Conservation (phyloP, 2,113 vertebrate genomes). For the Osmerus mordax region DNA sequence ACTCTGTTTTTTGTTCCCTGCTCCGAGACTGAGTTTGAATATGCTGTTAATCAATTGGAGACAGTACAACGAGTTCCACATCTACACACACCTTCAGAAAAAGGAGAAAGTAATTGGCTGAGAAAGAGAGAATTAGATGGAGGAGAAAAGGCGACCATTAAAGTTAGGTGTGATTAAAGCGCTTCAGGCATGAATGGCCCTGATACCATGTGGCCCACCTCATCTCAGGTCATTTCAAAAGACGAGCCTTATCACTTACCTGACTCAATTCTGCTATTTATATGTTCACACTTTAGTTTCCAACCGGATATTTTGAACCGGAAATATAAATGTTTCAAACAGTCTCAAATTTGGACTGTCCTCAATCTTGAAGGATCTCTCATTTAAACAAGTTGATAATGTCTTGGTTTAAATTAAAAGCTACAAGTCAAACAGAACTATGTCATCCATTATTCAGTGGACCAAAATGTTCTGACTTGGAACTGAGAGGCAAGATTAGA, state of each 20-base stretch:
- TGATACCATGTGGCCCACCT: constrained; percentile 37
- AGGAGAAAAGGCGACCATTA: constrained; percentile 54
- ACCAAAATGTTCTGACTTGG: constrained; percentile 58
- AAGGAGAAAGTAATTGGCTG: constrained; percentile 62
- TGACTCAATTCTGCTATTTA: constrained; percentile 50
- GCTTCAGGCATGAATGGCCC: constrained; percentile 53
- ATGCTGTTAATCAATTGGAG: constrained; percentile 52
- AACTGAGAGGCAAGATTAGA: constrained; percentile 57
- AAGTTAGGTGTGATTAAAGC: constrained; percentile 65
- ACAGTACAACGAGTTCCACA: constrained; percentile 20
- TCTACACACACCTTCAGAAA: constrained; percentile 43
- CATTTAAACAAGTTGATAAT: constrained; percentile 57
- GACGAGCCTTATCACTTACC: constrained; percentile 18
- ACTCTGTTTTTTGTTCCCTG: constrained; percentile 2
- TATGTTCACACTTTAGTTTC: constrained; percentile 5
- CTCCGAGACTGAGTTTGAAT: constrained; percentile 34
- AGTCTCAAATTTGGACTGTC: neutral
- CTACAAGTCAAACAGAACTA: constrained; percentile 64
- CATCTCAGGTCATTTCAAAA: constrained; percentile 41
- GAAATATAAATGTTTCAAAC: neutral
- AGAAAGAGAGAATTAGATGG: constrained; percentile 62
- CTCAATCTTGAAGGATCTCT: constrained; percentile 29
- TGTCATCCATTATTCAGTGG: constrained; percentile 63
- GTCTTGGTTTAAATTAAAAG: constrained; percentile 64
- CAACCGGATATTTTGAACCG: too few species aligned